Evolutionary conservation across 2,113 vertebrate genomes (phyloP).

Genomic region (Panthera tigris): DNA sequence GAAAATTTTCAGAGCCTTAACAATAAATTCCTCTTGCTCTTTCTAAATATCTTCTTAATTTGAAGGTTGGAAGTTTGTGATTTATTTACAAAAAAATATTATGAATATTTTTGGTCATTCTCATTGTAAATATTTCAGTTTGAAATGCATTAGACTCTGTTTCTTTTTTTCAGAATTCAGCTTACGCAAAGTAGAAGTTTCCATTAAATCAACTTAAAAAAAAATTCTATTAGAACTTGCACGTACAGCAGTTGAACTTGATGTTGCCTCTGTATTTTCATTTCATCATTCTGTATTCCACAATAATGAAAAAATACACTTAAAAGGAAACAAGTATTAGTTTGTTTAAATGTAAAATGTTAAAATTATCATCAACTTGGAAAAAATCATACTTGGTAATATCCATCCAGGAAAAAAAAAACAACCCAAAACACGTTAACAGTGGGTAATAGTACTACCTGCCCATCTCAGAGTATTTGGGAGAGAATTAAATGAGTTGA

Average conservation of each 20-base stretch:
- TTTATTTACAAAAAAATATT: background rate
- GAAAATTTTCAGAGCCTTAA: background rate
- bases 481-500: background rate
- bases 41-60: background rate
- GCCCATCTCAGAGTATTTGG: background rate
- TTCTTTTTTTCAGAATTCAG: background rate
- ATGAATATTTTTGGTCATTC: background rate
- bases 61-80: background rate
- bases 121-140: background rate
- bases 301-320: background rate
- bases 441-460: background rate
- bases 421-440: background rate
- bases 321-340: background rate
- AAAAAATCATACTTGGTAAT: background rate
- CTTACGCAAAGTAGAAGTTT: background rate
- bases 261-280: background rate
- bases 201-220: background rate
- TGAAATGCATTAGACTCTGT: background rate
- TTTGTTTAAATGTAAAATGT: background rate
- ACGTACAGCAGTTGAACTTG: background rate
- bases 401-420: background rate
- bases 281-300: background rate
- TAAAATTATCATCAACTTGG: conserved; percentile 3
- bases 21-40: background rate
- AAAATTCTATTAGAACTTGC: background rate